A percentile compares a stretch with the other conserved stretches of the same genome.
Evolutionary conservation across 2,888 invertebrate species (phyloP).

Genomic region (Tinea trinotella): DNA sequence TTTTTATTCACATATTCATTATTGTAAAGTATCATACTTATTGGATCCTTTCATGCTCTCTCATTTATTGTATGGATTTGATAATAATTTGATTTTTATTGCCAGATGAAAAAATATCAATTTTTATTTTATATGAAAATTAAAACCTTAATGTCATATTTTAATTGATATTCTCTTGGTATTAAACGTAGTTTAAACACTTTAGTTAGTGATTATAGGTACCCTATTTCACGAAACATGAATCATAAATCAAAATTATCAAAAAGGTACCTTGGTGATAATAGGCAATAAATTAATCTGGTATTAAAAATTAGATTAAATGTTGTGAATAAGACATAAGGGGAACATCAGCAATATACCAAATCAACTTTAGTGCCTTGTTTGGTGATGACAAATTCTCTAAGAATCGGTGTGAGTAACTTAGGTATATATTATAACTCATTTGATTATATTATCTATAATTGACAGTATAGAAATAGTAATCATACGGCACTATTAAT

Average conservation of each 20-base stretch:
- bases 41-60: conserved; percentile 1
- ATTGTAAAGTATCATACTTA: neutral
- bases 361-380: conserved; percentile 67
- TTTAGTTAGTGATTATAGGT: too few species aligned
- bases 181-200: too few species aligned
- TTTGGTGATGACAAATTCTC: conserved; percentile 50
- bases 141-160: too few species aligned
- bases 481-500: conserved; percentile 67
- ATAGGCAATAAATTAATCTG: too few species aligned
- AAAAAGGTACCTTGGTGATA: too few species aligned
- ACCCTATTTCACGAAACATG: too few species aligned
- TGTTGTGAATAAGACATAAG: neutral
- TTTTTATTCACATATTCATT: conserved; percentile 59
- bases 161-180: too few species aligned
- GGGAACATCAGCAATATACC: conserved; percentile 66
- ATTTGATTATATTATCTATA: conserved; percentile 68
- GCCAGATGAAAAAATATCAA: neutral
- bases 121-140: neutral
- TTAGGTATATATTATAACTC: conserved; percentile 37
- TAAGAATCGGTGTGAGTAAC: conserved; percentile 47
- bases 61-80: neutral
- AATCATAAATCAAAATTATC: too few species aligned
- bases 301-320: neutral
- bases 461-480: conserved; percentile 70
- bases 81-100: neutral